phyloP scores from a whole-genome alignment of 2,888 invertebrate species.

The Lepidocyrtoides sp. region DNA sequence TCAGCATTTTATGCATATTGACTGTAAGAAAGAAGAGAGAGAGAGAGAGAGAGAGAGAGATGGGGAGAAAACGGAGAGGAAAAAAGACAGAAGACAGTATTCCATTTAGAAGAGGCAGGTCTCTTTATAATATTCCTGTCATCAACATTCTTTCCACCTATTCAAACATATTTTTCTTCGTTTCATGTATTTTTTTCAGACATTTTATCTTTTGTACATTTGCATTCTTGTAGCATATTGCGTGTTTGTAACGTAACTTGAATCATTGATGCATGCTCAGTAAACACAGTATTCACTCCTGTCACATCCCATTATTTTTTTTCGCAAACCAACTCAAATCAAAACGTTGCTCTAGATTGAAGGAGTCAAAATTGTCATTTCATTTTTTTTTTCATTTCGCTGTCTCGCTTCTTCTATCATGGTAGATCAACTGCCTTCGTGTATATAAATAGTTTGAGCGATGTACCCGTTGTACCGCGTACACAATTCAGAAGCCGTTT shows the following conservation, averaged over 20 bases:
- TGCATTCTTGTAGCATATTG: slow-evolving; percentile 32
- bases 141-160: slow-evolving; percentile 71
- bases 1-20: slow-evolving; percentile 26
- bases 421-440: background rate
- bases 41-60: background rate
- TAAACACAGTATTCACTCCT: slow-evolving; percentile 40
- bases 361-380: slow-evolving; percentile 62
- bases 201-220: background rate
- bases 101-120: background rate
- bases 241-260: background rate
- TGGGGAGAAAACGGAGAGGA: background rate
- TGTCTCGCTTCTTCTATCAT: background rate
- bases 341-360: slow-evolving; percentile 33
- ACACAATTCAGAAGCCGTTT: background rate
- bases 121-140: slow-evolving; percentile 57
- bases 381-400: slow-evolving; percentile 17
- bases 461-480: background rate
- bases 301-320: slow-evolving; percentile 53
- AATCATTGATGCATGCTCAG: slow-evolving; percentile 25
- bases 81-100: background rate
- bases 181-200: slow-evolving; percentile 4
- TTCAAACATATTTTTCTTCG: slow-evolving; percentile 55
- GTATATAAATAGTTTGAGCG: background rate
- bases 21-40: background rate
- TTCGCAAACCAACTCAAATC: slow-evolving; percentile 35